These are phyloP conservation scores for Megaceryle maxima DNA, from an alignment of 2,113 vertebrate species.

Conservation along the genomic window DNA sequence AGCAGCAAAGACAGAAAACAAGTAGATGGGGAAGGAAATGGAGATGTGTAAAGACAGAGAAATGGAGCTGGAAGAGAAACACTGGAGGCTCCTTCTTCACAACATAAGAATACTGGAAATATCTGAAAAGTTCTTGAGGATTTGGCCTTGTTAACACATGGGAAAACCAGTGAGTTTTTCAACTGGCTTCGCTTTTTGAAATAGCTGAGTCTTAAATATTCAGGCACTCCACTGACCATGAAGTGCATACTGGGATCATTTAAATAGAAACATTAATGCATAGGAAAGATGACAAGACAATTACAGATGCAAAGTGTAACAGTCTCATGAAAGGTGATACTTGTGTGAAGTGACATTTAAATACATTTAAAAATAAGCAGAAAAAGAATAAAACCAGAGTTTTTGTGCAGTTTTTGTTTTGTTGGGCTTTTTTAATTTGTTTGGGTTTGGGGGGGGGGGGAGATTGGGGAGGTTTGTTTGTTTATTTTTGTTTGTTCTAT, in stretches of 20 bases:
- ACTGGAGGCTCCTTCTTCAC: not conserved
- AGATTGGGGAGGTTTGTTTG: no score
- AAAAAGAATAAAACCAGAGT: not conserved
- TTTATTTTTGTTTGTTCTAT: no score
- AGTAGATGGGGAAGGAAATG: not conserved
- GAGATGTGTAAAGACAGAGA: not conserved
- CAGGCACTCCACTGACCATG: not conserved
- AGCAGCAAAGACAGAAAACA: not conserved
- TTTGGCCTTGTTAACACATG: not conserved
- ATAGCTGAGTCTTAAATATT: not conserved
- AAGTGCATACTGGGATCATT: not conserved
- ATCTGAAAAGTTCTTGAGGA: not conserved
- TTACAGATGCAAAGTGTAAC: not conserved
- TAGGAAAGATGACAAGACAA: not conserved
- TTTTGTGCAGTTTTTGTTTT: not conserved
- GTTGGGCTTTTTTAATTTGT: not conserved
- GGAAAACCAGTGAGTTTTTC: not conserved
- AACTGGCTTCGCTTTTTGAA: not conserved
- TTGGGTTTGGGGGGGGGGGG: no score
- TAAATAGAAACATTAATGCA: not conserved
- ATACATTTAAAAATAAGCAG: not conserved
- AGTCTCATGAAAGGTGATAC: not conserved
- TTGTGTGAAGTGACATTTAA: not conserved
- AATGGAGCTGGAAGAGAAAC: not conserved
- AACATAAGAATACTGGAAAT: not conserved